Base-by-base conservation (phyloP, 2,888 invertebrate genomes). In the Notocelia uddmanniana region DNA sequence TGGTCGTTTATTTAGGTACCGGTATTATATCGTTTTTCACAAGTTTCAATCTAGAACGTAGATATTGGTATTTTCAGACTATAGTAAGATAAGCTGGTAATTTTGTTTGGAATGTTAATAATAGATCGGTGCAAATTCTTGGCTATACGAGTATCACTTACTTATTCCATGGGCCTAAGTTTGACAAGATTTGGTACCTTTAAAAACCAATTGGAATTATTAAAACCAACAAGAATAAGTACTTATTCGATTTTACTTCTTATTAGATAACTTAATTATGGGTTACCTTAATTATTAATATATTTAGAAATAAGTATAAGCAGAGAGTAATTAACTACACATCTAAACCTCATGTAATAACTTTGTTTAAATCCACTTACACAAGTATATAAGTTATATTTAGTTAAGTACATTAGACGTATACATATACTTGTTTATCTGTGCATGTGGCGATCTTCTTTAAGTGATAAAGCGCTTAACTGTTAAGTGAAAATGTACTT, bases 341-440 rank as follows among this genome's bases (percentile, higher is more conserved):
- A n/a, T n/a, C 45, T 21, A 23, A 21, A 21, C 52, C 11, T 19
- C 21, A 19, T 8, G 21, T 45, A 45, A 41, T 60, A 19, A 15
- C 9, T 21, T 37, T 6, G 15, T n/a, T 31, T 21, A 11, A 64
- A 66, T 18, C 54, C 64, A 37, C 18, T 66, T 41, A n/a, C n/a
- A n/a, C n/a, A n/a, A n/a, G n/a, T n/a, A n/a, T n/a, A n/a, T n/a
- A n/a, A n/a, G n/a, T n/a, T n/a, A n/a, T n/a, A n/a, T n/a, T n/a
- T n/a, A n/a, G n/a, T n/a, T n/a, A n/a, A n/a, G n/a, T n/a, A n/a
- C n/a, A n/a, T n/a, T n/a, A n/a, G n/a, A n/a, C n/a, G n/a, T n/a
- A n/a, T n/a, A n/a, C n/a, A n/a, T n/a, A n/a, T n/a, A n/a, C n/a
- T n/a, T n/a, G n/a, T n/a, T n/a, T n/a, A n/a, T n/a, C n/a, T n/a